phyloP scores from a whole-genome alignment of 37 sponge, comb jelly and placozoan species.

The Chondrilla cf. caribensis region DNA sequence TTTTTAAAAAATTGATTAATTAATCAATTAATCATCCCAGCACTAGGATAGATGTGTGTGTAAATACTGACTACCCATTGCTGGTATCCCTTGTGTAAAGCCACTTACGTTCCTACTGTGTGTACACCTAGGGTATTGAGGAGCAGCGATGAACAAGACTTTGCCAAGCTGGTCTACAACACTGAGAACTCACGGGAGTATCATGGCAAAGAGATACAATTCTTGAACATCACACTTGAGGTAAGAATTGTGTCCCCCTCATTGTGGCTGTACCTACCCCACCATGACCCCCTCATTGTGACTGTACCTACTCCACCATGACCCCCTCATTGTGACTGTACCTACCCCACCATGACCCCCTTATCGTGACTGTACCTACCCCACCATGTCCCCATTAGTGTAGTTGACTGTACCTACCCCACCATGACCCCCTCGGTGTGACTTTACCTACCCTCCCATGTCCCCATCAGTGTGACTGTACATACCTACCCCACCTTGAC shows the following conservation, averaged over 20 bases:
- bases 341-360: not conserved
- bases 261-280: too few relatives aligned
- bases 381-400: not conserved
- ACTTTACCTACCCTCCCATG: not conserved
- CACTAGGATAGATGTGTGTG: too few relatives aligned
- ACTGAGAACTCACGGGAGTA: conserved; percentile 76
- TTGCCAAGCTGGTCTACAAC: conserved; percentile 34
- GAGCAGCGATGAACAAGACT: not conserved
- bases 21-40: too few relatives aligned
- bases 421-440: not conserved
- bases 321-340: not conserved
- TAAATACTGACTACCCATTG: too few relatives aligned
- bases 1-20: too few relatives aligned
- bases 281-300: not conserved
- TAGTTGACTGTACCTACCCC: too few relatives aligned
- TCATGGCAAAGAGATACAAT: conserved; percentile 49
- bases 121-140: too few relatives aligned
- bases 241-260: conserved; percentile 42
- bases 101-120: too few relatives aligned
- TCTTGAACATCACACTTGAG: conserved; percentile 28
- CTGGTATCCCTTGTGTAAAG: too few relatives aligned
- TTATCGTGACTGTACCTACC: not conserved
- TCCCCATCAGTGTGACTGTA: too few relatives aligned
- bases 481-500: not conserved
- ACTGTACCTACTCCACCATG: not conserved